Percentiles rank a stretch among this genome's conserved stretches.
Evolutionary conservation across 2,888 invertebrate species (phyloP).

Genomic region (Cephus runcator): DNA sequence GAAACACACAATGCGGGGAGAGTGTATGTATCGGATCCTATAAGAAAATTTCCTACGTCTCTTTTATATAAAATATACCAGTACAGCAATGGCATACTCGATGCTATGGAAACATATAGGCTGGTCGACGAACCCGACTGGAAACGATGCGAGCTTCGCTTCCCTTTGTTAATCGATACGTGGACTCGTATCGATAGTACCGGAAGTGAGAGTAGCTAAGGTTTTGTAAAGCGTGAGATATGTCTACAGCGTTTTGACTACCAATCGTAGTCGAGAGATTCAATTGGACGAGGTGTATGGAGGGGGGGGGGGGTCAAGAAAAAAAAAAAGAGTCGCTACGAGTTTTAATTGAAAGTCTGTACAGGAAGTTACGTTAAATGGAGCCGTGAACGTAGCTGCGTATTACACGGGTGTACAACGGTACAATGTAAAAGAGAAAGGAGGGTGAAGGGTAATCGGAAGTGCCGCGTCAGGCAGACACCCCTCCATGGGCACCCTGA

Average conservation of each 20-base stretch:
- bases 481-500: neutral
- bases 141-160: neutral
- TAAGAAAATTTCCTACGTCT: neutral
- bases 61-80: neutral
- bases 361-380: neutral
- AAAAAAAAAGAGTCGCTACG: neutral
- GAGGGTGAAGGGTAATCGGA: constrained; percentile 10
- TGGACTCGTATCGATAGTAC: neutral
- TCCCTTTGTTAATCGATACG: constrained; percentile 1
- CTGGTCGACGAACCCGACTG: constrained; percentile 1
- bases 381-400: neutral
- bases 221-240: neutral
- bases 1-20: neutral
- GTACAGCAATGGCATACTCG: neutral
- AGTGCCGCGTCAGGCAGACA: neutral
- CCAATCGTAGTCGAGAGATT: neutral
- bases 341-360: too few relatives aligned
- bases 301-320: neutral
- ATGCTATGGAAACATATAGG: neutral
- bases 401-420: neutral
- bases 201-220: neutral
- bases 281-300: neutral
- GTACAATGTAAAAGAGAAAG: neutral
- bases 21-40: neutral
- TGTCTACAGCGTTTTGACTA: neutral